These are phyloP conservation scores for Tetramorium bicarinatum DNA, from an alignment of 2,888 invertebrate species.

Conservation along the genomic window DNA sequence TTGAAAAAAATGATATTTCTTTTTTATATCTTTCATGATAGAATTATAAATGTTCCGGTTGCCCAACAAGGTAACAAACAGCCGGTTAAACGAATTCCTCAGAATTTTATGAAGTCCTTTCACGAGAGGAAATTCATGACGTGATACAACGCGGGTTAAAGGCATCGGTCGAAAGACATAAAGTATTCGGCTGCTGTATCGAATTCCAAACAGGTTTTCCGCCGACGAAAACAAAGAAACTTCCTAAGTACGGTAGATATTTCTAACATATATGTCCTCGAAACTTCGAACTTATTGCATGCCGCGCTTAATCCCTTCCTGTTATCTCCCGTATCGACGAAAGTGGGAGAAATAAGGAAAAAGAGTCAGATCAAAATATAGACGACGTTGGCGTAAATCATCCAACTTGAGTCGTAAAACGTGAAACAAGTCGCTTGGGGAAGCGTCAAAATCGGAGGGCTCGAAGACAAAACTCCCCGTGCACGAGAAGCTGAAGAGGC, in stretches of 20 bases:
- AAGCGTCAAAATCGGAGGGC: constrained; percentile 44
- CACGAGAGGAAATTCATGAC: constrained; percentile 48
- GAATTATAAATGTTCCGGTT: constrained; percentile 38
- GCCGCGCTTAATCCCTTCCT: constrained; percentile 46
- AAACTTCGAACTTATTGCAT: constrained; percentile 50
- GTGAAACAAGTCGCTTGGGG: constrained; percentile 44
- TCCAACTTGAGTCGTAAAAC: constrained; percentile 35
- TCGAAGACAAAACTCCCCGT: constrained; percentile 54
- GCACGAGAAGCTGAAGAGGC: constrained; percentile 60
- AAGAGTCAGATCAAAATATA: constrained; percentile 15
- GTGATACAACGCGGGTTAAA: constrained; percentile 48
- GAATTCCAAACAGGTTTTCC: constrained; percentile 58
- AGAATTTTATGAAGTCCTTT: constrained; percentile 51
- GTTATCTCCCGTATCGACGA: constrained; percentile 38
- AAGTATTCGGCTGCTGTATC: constrained; percentile 52
- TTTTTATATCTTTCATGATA: constrained; percentile 4
- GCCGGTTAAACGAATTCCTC: constrained; percentile 27
- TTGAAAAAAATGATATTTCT: background rate
- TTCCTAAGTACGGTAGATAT: constrained; percentile 53
- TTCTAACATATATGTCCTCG: constrained; percentile 44
- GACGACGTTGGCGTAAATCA: constrained; percentile 41
- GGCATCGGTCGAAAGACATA: constrained; percentile 50
- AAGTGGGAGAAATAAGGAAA: background rate
- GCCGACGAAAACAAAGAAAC: constrained; percentile 57
- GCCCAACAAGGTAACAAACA: background rate